Evolutionary conservation across 2,797 vertebrate species (phyloP).

Genomic region (Argentina silus): DNA sequence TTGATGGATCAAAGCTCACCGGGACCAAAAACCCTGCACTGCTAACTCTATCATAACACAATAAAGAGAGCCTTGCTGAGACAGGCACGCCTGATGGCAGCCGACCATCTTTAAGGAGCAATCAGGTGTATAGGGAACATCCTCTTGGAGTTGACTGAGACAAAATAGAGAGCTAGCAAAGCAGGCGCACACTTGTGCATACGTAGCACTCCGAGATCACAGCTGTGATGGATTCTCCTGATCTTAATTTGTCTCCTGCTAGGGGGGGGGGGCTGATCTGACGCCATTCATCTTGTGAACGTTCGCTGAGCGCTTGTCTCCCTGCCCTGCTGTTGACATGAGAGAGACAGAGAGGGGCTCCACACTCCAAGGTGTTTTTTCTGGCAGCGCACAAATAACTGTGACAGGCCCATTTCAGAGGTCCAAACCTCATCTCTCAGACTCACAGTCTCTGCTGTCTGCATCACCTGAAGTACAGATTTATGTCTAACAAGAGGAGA

Average conservation of each 20-base stretch:
- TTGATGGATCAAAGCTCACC: constrained; percentile 39
- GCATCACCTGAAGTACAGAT: constrained; percentile 47
- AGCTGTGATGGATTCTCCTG: constrained; percentile 31
- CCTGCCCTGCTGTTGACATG: constrained; percentile 34
- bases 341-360: constrained; percentile 32
- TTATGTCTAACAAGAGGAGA: constrained; percentile 31
- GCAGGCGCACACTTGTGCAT: background rate
- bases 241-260: constrained; percentile 36
- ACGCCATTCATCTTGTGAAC: constrained; percentile 6
- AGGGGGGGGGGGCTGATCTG: background rate
- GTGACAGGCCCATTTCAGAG: constrained; percentile 34
- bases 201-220: constrained; percentile 33
- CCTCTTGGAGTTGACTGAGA: constrained; percentile 34
- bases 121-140: constrained; percentile 25
- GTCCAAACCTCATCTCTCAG: constrained; percentile 39
- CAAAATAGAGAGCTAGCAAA: constrained; percentile 2
- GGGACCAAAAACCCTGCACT: constrained; percentile 28
- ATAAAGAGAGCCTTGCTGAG: constrained; percentile 37
- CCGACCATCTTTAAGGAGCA: background rate
- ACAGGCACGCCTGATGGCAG: constrained; percentile 31
- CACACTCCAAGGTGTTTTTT: constrained; percentile 59
- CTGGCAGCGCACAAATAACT: constrained; percentile 56
- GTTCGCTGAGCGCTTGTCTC: constrained; percentile 10
- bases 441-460: constrained; percentile 40
- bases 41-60: constrained; percentile 40